Evolutionary conservation across 64 coral and sea anemone species (phyloP).

Genomic region (Stylophora pistillata): DNA sequence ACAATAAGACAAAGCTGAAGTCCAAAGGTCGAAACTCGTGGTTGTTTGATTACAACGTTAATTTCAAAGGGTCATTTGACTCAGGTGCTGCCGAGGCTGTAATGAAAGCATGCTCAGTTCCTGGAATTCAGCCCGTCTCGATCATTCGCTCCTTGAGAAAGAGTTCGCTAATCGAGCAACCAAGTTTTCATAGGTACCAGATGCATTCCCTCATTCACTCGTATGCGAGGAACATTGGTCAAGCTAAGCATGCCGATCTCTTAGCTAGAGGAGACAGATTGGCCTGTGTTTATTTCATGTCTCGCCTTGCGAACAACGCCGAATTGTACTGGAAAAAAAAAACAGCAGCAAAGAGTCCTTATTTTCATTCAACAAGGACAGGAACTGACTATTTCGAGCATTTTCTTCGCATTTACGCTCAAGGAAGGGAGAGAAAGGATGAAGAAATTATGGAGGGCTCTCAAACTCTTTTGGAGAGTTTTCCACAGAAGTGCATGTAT

Average conservation of each 20-base stretch:
- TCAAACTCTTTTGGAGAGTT: background rate
- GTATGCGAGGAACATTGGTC: conserved; percentile 17
- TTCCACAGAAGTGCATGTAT: conserved; percentile 20
- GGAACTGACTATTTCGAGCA: conserved; percentile 39
- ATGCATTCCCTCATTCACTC: conserved; percentile 48
- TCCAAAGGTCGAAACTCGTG: no score
- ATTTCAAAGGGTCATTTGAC: no score
- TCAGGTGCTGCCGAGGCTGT: no score
- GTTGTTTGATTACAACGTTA: no score
- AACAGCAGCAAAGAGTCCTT: conserved; percentile 54
- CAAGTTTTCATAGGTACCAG: background rate
- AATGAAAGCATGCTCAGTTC: no score
- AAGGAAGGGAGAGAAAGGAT: background rate
- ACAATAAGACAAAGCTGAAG: no score
- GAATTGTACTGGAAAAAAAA: conserved; percentile 27
- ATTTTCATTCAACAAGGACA: conserved; percentile 35
- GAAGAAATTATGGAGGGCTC: background rate
- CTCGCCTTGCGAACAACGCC: conserved; percentile 4
- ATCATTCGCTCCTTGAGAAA: conserved; percentile 24
- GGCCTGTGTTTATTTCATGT: conserved; percentile 30
- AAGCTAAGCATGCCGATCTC: background rate
- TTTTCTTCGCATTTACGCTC: background rate
- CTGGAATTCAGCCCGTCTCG: no score
- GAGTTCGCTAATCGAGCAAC: conserved; percentile 28
- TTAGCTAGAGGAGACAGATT: background rate